Base-by-base conservation (phyloP, 1,140 invertebrate genomes). In the Drosophila murphyi region DNA sequence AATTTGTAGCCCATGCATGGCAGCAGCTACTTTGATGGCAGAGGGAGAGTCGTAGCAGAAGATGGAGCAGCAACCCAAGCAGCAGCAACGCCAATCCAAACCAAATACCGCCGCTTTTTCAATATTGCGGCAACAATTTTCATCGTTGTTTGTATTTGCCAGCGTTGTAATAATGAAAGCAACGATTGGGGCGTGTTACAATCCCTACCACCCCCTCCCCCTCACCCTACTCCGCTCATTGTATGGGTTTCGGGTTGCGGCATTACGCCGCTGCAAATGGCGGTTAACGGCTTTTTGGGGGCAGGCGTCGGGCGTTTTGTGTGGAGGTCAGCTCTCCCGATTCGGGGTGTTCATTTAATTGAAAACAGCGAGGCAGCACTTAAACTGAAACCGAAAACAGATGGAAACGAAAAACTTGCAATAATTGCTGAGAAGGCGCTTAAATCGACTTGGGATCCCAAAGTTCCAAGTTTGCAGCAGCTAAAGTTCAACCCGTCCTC, bases 41-140 rank as follows among this genome's bases (percentile, higher is more conserved):
- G 31, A 4, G 8, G 6, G 0, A 4, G 32, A 4, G 35, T n/a
- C 2, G 3, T 20, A 5, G 29, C n/a, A 4, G 7, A 6, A 32
- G n/a, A 7, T 2, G 55, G 39, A 62, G 20, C 20, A 20, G 20
- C 20, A 20, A 20, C 20, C 20, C 0, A 20, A 20, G 20, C 20
- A 20, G 8, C 51, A 47, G 31, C 4, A 54, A 5, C 32, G 28
- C 48, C 47, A 67, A 76, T 68, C 56, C 71, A 72, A 87, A 74
- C 82, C 83, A 88, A 83, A 88, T 87, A 83, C 76, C 76, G 82
- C 75, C 80, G 76, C 69, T 79, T 87, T 87, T 87, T 87, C 82
- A 87, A 87, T 87, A 87, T 87, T 87, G 82, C 83, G 82, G 83
- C 83, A 88, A 88, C 82, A 83, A 87, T 87, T 87, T 88, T 83